Base-by-base conservation (phyloP, 2,113 vertebrate species). In the Xiphias gladius region DNA sequence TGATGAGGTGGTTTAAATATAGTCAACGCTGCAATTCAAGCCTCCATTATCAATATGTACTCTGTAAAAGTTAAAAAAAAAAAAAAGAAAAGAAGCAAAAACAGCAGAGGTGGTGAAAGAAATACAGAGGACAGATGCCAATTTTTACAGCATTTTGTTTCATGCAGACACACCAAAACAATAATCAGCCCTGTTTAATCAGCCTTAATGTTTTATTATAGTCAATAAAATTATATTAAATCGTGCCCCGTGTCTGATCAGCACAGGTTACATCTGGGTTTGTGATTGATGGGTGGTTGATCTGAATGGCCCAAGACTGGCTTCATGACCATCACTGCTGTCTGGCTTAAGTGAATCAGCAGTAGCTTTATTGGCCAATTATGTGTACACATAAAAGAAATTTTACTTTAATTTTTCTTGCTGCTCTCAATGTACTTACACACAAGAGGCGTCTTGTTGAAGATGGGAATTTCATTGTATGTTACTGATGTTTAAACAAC, bases 1-100 rank as follows among this genome's bases (percentile, higher is more conserved):
- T 93, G 92, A 94, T 93, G 82, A 90, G 88, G 87, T 41, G 52
- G 72, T 83, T 81, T 94, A 87, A 93, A 94, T 93, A 89, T 86
- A 87, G 86, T 90, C 84, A 86, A 67, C 37, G 46, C 54, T 64
- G 70, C 70, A 72, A 85, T 55, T 76, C 64, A 2, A 84, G 70
- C 73, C 62, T 52, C 59, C 17, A 79, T 57, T 63, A 82, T 83
- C 72, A 77, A 73, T 80, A 76, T 48, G 52, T 73, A 64, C 62
- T 59, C 37, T 62, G 41, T 75, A 37, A 62, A 50, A 37, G 37
- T 28, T 28, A 20, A 54, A 41, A 43, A 50, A 50, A 48, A 66
- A 61, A 43, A 43, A 50, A 58, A 16, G 16, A 30, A 69, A 35
- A 26, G 0, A 19, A 14, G 10, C 22, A 20, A 26, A 55, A 46